phyloP scores from a whole-genome alignment of 2,888 invertebrate species.

The Morpho helenor region DNA sequence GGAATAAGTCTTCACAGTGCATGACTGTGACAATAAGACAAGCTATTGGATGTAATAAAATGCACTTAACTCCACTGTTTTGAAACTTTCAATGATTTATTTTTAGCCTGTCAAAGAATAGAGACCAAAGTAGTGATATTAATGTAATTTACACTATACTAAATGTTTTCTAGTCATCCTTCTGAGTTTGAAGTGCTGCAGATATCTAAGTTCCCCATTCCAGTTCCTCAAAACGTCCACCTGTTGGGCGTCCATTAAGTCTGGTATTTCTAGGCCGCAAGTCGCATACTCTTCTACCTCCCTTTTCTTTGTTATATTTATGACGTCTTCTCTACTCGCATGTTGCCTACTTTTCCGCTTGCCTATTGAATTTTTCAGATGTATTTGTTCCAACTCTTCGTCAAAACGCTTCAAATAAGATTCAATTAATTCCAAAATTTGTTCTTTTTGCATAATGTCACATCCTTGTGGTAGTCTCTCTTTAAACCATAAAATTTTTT shows the following conservation, averaged over 20 bases:
- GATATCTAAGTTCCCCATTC: slow-evolving; percentile 83
- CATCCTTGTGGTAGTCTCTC: slow-evolving; percentile 80
- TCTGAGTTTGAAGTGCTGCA: slow-evolving; percentile 83
- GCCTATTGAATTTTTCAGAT: slow-evolving; percentile 87
- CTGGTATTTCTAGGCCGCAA: slow-evolving; percentile 89
- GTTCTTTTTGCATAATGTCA: slow-evolving; percentile 77
- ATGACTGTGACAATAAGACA: no score
- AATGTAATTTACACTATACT: slow-evolving; percentile 3
- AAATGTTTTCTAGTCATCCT: slow-evolving; percentile 71
- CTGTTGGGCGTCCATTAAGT: slow-evolving; percentile 81
- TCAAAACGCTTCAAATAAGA: slow-evolving; percentile 80
- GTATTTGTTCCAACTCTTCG: slow-evolving; percentile 88
- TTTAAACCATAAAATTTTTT: slow-evolving; percentile 89
- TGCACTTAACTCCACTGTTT: no score
- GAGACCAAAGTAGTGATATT: no score
- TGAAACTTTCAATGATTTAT: no score
- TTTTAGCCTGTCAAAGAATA: no score
- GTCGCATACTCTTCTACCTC: slow-evolving; percentile 87
- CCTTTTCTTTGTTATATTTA: slow-evolving; percentile 86
- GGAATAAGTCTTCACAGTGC: no score
- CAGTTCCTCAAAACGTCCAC: slow-evolving; percentile 80
- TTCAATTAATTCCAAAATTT: slow-evolving; percentile 79
- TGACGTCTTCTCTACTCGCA: slow-evolving; percentile 87
- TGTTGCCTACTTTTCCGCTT: slow-evolving; percentile 87
- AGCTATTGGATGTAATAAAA: no score